Conservation (phyloP, 2,888 invertebrate genomes). For the Trachelus stipa region DNA sequence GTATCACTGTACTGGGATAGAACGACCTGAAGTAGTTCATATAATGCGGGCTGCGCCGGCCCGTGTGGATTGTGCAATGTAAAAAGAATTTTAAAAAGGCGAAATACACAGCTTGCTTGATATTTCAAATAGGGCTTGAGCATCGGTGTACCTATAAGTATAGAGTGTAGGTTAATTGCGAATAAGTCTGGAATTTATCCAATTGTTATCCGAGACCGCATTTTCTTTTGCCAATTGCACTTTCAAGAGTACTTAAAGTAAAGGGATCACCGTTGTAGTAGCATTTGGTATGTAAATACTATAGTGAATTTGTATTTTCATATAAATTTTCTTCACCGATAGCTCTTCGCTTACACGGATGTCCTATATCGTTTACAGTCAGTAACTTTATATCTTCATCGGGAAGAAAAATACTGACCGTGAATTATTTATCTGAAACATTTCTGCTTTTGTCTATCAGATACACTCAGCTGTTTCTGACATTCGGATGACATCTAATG, state of each 20-base stretch:
- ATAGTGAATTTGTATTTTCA: not conserved
- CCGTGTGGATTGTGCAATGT: not conserved
- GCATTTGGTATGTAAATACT: not conserved
- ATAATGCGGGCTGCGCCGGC: not conserved
- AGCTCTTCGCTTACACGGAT: not conserved
- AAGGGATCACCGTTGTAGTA: not conserved
- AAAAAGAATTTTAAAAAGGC: not conserved
- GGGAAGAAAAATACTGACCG: not conserved
- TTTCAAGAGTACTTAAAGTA: not conserved
- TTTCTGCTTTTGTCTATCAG: not conserved
- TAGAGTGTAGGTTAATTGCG: not conserved
- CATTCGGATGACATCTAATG: not conserved
- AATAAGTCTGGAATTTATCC: not conserved
- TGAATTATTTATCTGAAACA: not conserved
- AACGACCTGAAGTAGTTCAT: not conserved
- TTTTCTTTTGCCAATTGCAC: not conserved
- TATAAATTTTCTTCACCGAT: not conserved
- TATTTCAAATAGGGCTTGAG: not conserved
- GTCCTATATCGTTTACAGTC: not conserved
- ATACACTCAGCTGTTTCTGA: not conserved
- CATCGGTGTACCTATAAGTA: not conserved
- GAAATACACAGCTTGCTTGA: not conserved
- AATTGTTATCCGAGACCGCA: not conserved
- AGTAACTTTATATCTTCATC: not conserved
- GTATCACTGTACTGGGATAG: not conserved